A percentile compares a stretch with the other conserved stretches of the same genome.
Conservation (phyloP, 1,140 invertebrate species). For the Tachypleus tridentatus region DNA sequence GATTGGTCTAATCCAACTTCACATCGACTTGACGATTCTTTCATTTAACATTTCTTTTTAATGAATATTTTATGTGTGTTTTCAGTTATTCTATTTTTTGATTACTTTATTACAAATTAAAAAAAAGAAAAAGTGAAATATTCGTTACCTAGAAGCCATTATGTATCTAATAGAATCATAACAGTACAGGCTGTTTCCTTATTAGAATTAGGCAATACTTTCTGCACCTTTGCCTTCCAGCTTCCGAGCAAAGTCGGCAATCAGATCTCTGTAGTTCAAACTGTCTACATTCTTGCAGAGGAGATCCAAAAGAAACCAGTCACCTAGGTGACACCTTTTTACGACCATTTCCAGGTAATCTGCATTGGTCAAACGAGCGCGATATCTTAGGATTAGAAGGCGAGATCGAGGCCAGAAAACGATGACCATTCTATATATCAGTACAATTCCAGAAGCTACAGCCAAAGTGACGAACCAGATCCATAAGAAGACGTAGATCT, state of each 20-base stretch:
- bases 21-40: no score
- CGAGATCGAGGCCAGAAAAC: slow-evolving; percentile 32
- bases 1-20: no score
- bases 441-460: slow-evolving; percentile 46
- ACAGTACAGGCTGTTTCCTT: no score
- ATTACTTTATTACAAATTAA: no score
- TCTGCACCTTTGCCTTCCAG: slow-evolving; percentile 51
- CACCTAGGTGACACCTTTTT: slow-evolving; percentile 49
- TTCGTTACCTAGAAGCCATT: no score
- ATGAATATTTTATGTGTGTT: no score
- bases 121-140: no score
- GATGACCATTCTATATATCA: slow-evolving; percentile 67
- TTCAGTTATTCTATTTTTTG: no score
- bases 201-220: no score
- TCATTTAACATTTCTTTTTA: no score
- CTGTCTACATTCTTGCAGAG: slow-evolving; percentile 69
- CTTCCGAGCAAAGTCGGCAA: slow-evolving; percentile 9
- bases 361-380: slow-evolving; percentile 8
- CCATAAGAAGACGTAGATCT: slow-evolving; percentile 90
- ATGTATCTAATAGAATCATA: no score
- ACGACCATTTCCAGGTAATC: slow-evolving; percentile 13
- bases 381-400: slow-evolving; percentile 12
- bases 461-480: slow-evolving; percentile 67
- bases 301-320: slow-evolving; percentile 67
- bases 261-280: slow-evolving; percentile 18